Base-by-base conservation (phyloP, 2,888 invertebrate genomes). In the Serripes groenlandicus region DNA sequence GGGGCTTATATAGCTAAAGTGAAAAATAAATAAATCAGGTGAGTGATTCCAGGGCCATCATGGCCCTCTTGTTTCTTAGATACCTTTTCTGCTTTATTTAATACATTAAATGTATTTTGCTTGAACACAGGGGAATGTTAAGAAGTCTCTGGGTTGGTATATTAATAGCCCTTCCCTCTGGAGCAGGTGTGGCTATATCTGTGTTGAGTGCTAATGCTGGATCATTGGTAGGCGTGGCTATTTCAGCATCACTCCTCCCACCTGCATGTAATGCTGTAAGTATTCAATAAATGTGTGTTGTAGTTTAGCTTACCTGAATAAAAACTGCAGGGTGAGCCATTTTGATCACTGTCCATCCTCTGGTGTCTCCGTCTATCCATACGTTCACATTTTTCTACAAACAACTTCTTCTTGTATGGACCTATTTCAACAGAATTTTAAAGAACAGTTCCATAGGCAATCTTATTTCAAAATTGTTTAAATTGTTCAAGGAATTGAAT, bases 201-300 rank as follows among this genome's bases (percentile, higher is more conserved):
- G 96, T 97, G 18, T 95, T 97, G n/a, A 97, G 97, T 49, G 97
- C 97, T 75, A 97, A 97, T 94, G 96, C 97, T 4, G 97, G 97
- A 0, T 97, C 97, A 0, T 94, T 97, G 9, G 97, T 97, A 0
- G 97, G 97, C 4, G 97, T 97, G 5, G 97, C 97, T 4, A 97
- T 97, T 89, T 97, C 97, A 0, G 97, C 97, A 0, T 97, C 97
- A 0, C 94, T 97, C 23, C 95, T 97, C 78, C 97, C 97, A 0
- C 97, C 97, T 3, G 97, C 97, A 73, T 97, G 97, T 0, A 97
- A 97, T 95, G 96, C 97, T 81, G 97, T 95, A 90, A 91, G 94
- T 92, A 28, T n/a, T 64, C 7, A 5, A 49, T 15, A 42, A 11
- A 11, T 42, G 42, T 42, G 7, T 42, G 42, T 42, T 11, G 9